Base-by-base conservation (phyloP, 53 echinoderm and acorn worm species). In the Zoroaster sp. region DNA sequence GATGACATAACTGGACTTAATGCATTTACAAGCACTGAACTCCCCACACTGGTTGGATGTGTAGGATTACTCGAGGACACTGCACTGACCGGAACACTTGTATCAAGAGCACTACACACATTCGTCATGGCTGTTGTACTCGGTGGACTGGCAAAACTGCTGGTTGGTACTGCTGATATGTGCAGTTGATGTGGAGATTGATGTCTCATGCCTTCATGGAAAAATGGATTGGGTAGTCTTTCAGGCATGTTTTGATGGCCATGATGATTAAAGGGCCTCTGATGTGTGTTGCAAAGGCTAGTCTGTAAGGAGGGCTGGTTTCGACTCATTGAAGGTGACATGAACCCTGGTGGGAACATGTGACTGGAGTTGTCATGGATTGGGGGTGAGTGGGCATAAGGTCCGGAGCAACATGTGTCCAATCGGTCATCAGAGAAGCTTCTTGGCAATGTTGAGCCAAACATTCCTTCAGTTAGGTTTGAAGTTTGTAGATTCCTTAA, bases 371-470 rank as follows among this genome's bases (percentile, higher is more conserved):
- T 94, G 69, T 91, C 87, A 25, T 89, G 89, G 12, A 69, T 74
- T 5, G 92, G 90, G 67, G 94, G 94, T 17, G 94, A 94, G 89
- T 94, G 94, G 36, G 87, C 45, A 17, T 82, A 46, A n/a, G 89
- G 68, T 38, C 74, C 92, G 70, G 92, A 83, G 75, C 94, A 94
- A 80, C 92, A 97, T 4, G 92, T 94, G 33, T 97, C 97, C 42
- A 94, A 63, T 5, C 88, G 91, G 11, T 95, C 95, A 31, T 94
- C 91, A 28, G 90, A 83, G 43, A 90, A 90, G 52, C 80, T 85
- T 37, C 93, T 90, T 11, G 92, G 88, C 35, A 93, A 72, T 35
- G 90, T 65, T 25, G 92, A 87, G 18, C 70, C 88, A 72, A 89
- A 80, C 77, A 94, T 83, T 41, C 94, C 86, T 13, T 89, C 92